A percentile compares a stretch with the other conserved stretches of the same genome.
Evolutionary conservation across 2,888 invertebrate species (phyloP).

Genomic region (Chrysina gloriosa): DNA sequence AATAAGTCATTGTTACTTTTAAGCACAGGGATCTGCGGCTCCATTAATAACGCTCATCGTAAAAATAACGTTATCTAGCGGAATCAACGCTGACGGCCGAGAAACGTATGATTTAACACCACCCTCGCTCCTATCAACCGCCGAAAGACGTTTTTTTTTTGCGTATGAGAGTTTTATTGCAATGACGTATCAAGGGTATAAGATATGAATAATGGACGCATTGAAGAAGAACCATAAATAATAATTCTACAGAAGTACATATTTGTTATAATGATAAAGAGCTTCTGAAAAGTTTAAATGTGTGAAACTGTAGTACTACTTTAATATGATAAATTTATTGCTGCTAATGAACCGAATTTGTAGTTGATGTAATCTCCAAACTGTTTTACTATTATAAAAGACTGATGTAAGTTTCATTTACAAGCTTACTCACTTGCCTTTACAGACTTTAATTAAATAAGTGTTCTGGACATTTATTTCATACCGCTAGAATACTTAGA

Average conservation of each 20-base stretch:
- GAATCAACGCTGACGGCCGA: slow-evolving; percentile 48
- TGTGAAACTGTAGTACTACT: no score
- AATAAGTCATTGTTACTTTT: slow-evolving; percentile 51
- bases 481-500: no score
- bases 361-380: no score
- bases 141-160: slow-evolving; percentile 7
- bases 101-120: slow-evolving; percentile 39
- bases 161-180: slow-evolving; percentile 11
- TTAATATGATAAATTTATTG: no score
- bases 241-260: not conserved
- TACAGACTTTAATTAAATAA: no score
- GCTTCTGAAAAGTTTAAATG: no score
- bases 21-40: slow-evolving; percentile 54
- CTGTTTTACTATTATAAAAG: no score
- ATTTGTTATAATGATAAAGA: not conserved
- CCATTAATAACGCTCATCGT: slow-evolving; percentile 60
- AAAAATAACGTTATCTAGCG: slow-evolving; percentile 54
- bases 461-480: no score
- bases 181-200: slow-evolving; percentile 6
- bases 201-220: slow-evolving; percentile 15
- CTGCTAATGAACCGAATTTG: no score
- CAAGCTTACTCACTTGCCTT: no score
- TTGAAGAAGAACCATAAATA: not conserved
- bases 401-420: no score
- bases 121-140: slow-evolving; percentile 22